Base-by-base conservation (phyloP, 2,113 vertebrate species). In the Petroica traversi region DNA sequence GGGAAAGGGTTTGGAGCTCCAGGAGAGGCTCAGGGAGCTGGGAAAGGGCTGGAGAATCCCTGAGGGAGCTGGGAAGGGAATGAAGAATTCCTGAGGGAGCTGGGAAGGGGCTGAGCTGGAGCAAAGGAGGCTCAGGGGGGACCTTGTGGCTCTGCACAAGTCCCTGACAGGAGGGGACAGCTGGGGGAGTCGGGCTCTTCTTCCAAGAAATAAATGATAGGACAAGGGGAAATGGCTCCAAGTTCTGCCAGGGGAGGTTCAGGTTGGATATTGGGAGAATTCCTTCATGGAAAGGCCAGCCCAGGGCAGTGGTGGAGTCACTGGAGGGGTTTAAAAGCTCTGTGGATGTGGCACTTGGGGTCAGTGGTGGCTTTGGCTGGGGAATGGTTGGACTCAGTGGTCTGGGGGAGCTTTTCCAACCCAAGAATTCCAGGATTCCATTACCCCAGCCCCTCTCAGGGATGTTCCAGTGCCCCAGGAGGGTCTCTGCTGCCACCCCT, bases 171-270 rank as follows among this genome's bases (percentile, higher is more conserved):
- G 48, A 54, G 24, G 36, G 29, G 23, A 38, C 36, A 77, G 75
- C 46, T 0, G 1, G 14, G 12, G 38, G 51, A 8, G 5, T 79
- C 1, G 0, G 51, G 26, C 26, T 66, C 62, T 66, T 6, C 62
- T 66, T 9, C 51, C 49, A 31, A 11, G n/a, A 2, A 38, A 55
- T 11, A 41, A 49, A 29, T 1, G 6, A 19, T 4, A 33, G 40
- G 40, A 67, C 3, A 19, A 57, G 62, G 28, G 25, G 19, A 24
- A 67, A 67, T 7, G 20, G 51, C 62, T 34, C 11, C 40, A 9
- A 3, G 51, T 7, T 38, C 7, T 31, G 12, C 51, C n/a, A 33
- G 9, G 26, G 28, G 6, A 57, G 3, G 26, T 19, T 38, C 29
- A 67, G 22, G 6, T 10, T 67, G 61, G 75, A 34, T 34, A 34